Conservation (phyloP, 92 coral and sea anemone genomes). For the Isaurus tuberculatus region DNA sequence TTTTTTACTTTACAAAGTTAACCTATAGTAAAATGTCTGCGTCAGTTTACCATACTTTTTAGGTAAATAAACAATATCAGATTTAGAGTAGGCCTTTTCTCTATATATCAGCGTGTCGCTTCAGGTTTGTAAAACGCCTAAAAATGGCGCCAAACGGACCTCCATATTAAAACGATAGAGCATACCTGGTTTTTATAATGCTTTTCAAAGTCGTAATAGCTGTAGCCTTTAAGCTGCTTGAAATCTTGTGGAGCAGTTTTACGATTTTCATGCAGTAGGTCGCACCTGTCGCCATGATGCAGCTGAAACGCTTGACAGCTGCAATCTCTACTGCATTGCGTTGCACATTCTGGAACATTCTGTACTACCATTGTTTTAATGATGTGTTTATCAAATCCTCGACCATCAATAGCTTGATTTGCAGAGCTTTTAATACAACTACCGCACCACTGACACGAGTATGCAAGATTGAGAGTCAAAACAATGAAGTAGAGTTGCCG, state of each 20-base stretch:
- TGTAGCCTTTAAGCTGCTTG: neutral
- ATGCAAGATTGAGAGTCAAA: neutral
- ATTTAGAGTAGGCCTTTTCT: no score
- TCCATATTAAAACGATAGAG: no score
- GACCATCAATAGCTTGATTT: neutral
- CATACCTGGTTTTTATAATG: neutral
- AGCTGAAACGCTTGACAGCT: conserved; percentile 36
- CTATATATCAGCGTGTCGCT: no score
- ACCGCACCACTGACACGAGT: conserved; percentile 6
- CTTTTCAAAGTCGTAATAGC: conserved; percentile 6
- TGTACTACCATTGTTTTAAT: neutral
- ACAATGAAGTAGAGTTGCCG: neutral
- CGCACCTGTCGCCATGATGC: neutral
- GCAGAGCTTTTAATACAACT: neutral
- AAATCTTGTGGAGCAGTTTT: conserved; percentile 11
- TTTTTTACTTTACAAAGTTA: no score
- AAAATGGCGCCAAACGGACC: no score
- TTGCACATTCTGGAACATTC: neutral
- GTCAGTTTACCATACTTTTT: no score
- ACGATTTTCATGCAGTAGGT: neutral
- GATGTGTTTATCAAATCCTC: conserved; percentile 24
- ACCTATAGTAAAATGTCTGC: no score
- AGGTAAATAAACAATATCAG: no score
- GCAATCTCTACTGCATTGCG: neutral
- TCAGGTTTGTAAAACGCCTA: no score